Percentiles rank a stretch among this genome's conserved stretches.
phyloP scores from a whole-genome alignment of 2,888 invertebrate species.

The Micoletzkya japonica region DNA sequence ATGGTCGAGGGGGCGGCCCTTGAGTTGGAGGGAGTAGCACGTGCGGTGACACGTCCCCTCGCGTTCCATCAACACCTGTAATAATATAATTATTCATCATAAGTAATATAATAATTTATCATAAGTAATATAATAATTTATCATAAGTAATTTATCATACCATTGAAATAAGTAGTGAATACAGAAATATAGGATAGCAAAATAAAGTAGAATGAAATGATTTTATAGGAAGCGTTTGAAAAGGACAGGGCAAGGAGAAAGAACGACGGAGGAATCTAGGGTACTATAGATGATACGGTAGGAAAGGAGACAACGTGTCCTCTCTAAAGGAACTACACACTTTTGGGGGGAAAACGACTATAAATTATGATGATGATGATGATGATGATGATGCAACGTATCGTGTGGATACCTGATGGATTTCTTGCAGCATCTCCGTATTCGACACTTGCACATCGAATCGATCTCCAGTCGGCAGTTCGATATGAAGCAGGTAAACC shows the following conservation, averaged over 20 bases:
- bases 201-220: neutral
- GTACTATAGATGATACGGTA: neutral
- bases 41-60: constrained; percentile 98
- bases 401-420: constrained; percentile 86
- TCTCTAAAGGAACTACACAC: too few relatives aligned
- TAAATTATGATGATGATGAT: too few relatives aligned
- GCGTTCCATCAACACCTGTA: constrained; percentile 94
- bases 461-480: constrained; percentile 13
- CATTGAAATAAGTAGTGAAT: too few relatives aligned
- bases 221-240: neutral
- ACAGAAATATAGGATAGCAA: too few relatives aligned
- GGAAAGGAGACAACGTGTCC: neutral
- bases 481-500: constrained; percentile 25
- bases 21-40: constrained; percentile 80
- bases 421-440: constrained; percentile 94
- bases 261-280: too few relatives aligned
- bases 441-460: constrained; percentile 77
- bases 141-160: too few relatives aligned
- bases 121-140: too few relatives aligned
- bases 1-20: constrained; percentile 89
- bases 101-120: too few relatives aligned
- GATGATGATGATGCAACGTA: too few relatives aligned
- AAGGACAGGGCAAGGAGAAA: neutral
- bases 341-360: too few relatives aligned
- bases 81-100: too few relatives aligned